Evolutionary conservation across 2,888 invertebrate species (phyloP).

Genomic region (Aporophyla nigra): DNA sequence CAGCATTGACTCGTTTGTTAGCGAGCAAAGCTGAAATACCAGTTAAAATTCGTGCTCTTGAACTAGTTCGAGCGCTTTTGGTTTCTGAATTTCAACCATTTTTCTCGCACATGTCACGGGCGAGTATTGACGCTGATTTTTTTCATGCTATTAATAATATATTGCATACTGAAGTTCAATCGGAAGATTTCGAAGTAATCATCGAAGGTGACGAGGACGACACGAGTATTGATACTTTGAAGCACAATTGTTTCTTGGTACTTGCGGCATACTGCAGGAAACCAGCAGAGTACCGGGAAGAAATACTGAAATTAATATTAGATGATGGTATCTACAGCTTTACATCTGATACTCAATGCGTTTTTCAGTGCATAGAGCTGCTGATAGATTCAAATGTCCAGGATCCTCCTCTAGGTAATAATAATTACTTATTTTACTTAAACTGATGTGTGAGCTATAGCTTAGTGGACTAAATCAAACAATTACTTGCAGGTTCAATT

Average conservation of each 20-base stretch:
- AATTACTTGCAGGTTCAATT: conserved; percentile 77
- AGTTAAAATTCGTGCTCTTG: conserved; percentile 75
- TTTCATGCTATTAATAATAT: conserved; percentile 81
- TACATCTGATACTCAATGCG: conserved; percentile 76
- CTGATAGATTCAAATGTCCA: conserved; percentile 74
- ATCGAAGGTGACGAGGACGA: conserved; percentile 80
- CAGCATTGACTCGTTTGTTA: conserved; percentile 69
- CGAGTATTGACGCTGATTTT: conserved; percentile 75
- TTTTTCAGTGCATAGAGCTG: conserved; percentile 79
- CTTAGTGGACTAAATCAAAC: neutral
- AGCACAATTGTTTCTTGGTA: conserved; percentile 78
- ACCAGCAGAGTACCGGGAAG: conserved; percentile 76
- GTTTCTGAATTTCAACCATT: conserved; percentile 72
- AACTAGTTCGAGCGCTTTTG: conserved; percentile 74
- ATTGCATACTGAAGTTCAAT: conserved; percentile 73
- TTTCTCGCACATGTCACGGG: conserved; percentile 73
- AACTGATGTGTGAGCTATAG: neutral
- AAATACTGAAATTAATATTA: conserved; percentile 82
- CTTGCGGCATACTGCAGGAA: conserved; percentile 83
- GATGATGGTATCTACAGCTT: conserved; percentile 82
- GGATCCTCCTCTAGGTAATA: conserved; percentile 80
- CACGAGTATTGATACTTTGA: conserved; percentile 75
- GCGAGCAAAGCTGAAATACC: conserved; percentile 72
- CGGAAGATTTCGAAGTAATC: conserved; percentile 74
- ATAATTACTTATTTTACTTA: conserved; percentile 23